Base-by-base conservation (phyloP, 2,888 invertebrate species). In the Spialia ferax region DNA sequence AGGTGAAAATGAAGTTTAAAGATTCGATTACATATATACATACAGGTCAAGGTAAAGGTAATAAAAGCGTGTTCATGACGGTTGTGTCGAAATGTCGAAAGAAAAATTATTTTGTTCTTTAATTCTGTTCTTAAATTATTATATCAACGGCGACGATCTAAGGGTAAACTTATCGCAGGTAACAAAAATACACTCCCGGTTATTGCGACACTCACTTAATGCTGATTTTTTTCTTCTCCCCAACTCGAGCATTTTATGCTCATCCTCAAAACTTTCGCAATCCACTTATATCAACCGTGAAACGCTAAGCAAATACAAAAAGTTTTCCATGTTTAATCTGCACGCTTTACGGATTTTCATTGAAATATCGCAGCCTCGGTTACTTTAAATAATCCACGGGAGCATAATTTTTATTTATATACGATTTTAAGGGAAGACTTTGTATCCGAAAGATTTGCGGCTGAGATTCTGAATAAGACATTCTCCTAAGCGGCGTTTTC, bases 271-370 rank as follows among this genome's bases (percentile, higher is more conserved):
- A 93, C 92, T 93, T 93, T 93, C 84, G 91, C 92, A 93, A 93
- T 93, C 89, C 93, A 93, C 92, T 93, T 93, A 93, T 90, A 91
- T 92, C 93, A 91, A 86, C 89, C 86, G 88, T 89, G 91, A 89
- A 89, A 87, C 86, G 88, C 86, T 88, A 91, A 90, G 89, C 88
- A 92, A 92, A 93, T 88, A 93, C 89, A 91, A 91, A 93, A 93
- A 92, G 81, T 93, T 93, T 83, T 83, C 84, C 84, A 83, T 87
- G 87, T 90, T 91, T 92, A 92, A 93, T 93, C 91, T 90, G 80
- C 86, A 82, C 86, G 83, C 87, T 91, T 89, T 91, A 87, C 88
- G 88, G 86, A 85, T 90, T 90, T 91, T 87, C 89, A 92, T 91
- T 89, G 91, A 88, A 90, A 90, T 88, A 88, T 89, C 83, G 80